A percentile compares a stretch with the other conserved stretches of the same genome.
Evolutionary conservation across 2,888 invertebrate species (phyloP).

Genomic region (Leptinotarsa juncta): DNA sequence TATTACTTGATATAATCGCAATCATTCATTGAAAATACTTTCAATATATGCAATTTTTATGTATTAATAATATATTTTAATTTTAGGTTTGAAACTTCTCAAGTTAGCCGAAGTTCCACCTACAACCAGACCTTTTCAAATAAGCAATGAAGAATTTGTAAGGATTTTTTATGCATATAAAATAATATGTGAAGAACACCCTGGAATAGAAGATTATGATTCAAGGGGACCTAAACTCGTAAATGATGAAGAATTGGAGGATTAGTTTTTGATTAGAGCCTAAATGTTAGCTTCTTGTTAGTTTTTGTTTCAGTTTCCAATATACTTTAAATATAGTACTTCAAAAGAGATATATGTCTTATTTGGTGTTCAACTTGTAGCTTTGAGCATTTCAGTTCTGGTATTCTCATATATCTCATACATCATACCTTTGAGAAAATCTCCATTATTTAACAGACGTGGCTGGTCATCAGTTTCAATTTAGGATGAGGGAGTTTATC

Average conservation of each 20-base stretch:
- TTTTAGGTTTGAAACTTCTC: conserved; percentile 70
- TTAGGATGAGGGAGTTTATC: no score
- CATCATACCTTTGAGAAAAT: no score
- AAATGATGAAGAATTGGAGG: conserved; percentile 9
- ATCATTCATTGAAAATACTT: no score
- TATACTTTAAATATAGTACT: neutral
- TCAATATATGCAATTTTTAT: neutral
- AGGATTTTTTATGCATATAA: conserved; percentile 83
- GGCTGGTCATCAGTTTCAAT: no score
- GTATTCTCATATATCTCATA: no score
- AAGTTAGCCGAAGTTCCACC: conserved; percentile 79
- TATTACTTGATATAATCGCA: no score
- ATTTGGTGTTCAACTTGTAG: no score
- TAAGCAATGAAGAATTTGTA: conserved; percentile 83
- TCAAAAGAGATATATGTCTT: no score
- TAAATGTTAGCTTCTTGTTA: conserved; percentile 6
- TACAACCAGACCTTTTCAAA: conserved; percentile 75
- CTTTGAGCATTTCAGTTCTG: no score
- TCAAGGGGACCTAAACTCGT: conserved; percentile 69
- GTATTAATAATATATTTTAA: conserved; percentile 11
- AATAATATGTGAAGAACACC: conserved; percentile 76
- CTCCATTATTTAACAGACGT: no score
- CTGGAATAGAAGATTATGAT: conserved; percentile 76
- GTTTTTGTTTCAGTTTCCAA: neutral
- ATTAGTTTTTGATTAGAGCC: neutral